Conservation (phyloP, 1,140 invertebrate species). For the Leptinotarsa texana region DNA sequence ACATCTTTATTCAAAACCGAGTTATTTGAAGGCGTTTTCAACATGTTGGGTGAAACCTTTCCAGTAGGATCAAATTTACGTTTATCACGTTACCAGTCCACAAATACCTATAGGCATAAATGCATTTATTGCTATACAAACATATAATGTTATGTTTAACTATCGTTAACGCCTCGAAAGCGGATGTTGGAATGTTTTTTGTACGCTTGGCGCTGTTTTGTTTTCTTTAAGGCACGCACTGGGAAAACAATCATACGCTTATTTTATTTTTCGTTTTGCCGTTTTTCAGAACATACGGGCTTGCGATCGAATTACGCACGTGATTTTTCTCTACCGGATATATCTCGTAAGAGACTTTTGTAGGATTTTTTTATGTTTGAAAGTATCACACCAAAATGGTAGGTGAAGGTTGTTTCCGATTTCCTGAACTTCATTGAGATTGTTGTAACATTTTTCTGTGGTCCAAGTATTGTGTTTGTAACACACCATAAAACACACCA, state of each 20-base stretch:
- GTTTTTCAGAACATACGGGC: neutral
- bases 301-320: conserved; percentile 9
- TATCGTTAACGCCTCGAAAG: conserved; percentile 19
- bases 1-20: no score
- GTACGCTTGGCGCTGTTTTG: conserved; percentile 12
- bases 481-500: no score
- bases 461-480: no score
- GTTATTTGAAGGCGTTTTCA: no score
- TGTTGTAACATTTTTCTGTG: neutral
- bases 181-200: conserved; percentile 29
- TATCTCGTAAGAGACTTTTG: conserved; percentile 10
- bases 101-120: conserved; percentile 21
- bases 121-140: conserved; percentile 21
- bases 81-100: conserved; percentile 16
- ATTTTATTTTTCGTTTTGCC: conserved; percentile 14
- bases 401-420: no score
- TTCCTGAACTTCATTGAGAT: neutral
- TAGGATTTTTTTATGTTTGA: neutral
- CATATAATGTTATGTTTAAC: conserved; percentile 21
- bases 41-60: no score
- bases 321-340: conserved; percentile 24
- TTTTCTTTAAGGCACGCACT: conserved; percentile 18
- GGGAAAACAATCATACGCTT: conserved; percentile 17
- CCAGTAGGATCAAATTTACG: no score
- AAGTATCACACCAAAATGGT: neutral